Evolutionary conservation across 2,797 vertebrate genomes (phyloP), one percentile per base, ranked within the genome.

Genomic region (Ctenochaetus hawaiiensis): DNA sequence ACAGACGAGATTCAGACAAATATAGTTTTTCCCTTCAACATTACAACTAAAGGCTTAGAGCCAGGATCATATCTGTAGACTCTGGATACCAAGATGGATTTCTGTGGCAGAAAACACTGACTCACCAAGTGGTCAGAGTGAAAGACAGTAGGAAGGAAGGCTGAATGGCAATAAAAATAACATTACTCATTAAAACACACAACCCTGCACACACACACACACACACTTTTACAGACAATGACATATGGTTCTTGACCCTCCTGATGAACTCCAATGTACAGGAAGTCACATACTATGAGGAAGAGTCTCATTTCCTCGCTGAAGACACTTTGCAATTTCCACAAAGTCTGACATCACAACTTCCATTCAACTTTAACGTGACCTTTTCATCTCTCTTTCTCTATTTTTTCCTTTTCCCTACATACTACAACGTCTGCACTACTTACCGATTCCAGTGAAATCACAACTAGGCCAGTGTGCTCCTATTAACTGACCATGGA

Each of bases 251-350:
- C 22, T 17, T 59, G 74, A 76, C 77, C 74, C 34, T 80, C 43
- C 30, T 54, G 22, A 26, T 78, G 30, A 82, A 58, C 49, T 10
- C 34, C 12, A 11, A 1, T 8, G 8, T 10, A 37, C 61, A 75
- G 82, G 82, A 93, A 87, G 72, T 77, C 64, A 51, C 77, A 58
- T 30, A 57, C 8, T 26, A 4, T 6, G 45, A 81, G 76, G 77
- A 87, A 90, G 66, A 80, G 48, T 68, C 69, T 66, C 66, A 80
- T 60, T 84, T 92, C 84, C 91, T 80, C 62, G 16, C 56, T 64
- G 9, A 80, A 72, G 76, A 82, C 57, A 77, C 51, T 56, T 72
- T 41, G 18, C 56, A 30, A 18, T 76, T 87, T 86, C 81, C 77
- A 51, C 62, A 51, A 6, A 66, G 8, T 18, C 47, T 56, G 64